Evolutionary conservation across 2,113 vertebrate genomes (phyloP), one percentile per base, ranked within the genome.

Genomic region (Thermophis baileyi): DNA sequence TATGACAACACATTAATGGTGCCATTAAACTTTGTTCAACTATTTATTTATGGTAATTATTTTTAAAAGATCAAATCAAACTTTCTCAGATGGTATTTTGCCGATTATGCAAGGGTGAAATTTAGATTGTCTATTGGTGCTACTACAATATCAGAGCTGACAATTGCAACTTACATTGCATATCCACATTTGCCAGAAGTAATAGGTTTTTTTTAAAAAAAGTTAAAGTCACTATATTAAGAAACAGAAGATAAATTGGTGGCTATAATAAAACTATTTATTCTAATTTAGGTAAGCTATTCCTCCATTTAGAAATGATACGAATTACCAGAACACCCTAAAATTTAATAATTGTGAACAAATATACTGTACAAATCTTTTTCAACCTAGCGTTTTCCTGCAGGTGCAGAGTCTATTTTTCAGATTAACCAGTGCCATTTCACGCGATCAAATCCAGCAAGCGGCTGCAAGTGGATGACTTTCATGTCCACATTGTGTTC

Each of bases 1-100:
- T 94, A 91, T 96, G 90, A 74, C 86, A 87, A 93, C 88, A 93
- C 90, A 25, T 93, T 57, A 50, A 40, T 92, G 35, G 35, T 4
- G 90, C 51, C 92, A 89, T 89, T 44, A 63, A 87, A 74, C 90
- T 94, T 94, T 55, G 20, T 69, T 6, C 57, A 54, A 88, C 47
- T 46, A 69, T 30, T 18, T 74, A 40, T 4, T 81, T 14, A 69
- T n/a, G 50, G 46, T 2, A 51, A 54, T 74, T n/a, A 35, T 51
- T 81, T 81, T 47, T 20, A 89, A 89, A 55, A 27, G 14, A 54
- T 54, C 16, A 81, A 54, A 49, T 12, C 40, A 91, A 91, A 91
- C 87, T 44, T 44, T 30, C 53, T 30, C 51, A 63, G n/a, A 22
- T 25, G 55, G 50, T 50, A 51, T 88, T 92, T 53, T 92, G 6